Percentiles rank a stretch among this genome's conserved stretches.
These are phyloP conservation scores for Gallinago media DNA, from an alignment of 2,113 vertebrate genomes.

Conservation along the genomic window DNA sequence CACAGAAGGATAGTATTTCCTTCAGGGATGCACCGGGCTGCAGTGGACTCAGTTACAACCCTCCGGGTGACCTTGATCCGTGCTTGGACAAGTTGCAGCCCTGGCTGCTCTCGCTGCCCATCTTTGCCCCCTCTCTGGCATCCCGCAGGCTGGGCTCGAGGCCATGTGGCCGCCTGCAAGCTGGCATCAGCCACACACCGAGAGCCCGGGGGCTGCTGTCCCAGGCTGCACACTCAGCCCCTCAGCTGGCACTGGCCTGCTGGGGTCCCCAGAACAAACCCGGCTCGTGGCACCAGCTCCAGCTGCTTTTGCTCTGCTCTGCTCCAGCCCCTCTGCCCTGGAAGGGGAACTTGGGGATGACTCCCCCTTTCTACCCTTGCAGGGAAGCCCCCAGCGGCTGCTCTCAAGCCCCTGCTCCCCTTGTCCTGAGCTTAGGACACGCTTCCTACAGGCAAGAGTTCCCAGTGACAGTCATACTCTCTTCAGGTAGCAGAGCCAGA, in stretches of 20 bases:
- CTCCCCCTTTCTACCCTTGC: background rate
- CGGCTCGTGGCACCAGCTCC: fast-evolving
- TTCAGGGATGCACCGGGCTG: background rate
- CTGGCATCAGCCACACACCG: background rate
- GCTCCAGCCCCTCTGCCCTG: background rate
- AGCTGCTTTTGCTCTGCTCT: background rate
- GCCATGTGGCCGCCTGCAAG: background rate
- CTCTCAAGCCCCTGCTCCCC: background rate
- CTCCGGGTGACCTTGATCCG: background rate
- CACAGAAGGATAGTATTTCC: too few species aligned
- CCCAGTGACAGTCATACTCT: fast-evolving
- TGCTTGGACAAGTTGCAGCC: background rate
- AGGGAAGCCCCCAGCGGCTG: background rate
- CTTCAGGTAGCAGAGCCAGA: conserved; percentile 91
- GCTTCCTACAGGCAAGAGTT: fast-evolving
- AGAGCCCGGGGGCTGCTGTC: background rate
- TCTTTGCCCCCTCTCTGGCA: background rate
- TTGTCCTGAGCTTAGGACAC: background rate
- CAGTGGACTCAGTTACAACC: fast-evolving
- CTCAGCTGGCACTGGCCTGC: fast-evolving
- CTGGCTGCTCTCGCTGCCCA: background rate
- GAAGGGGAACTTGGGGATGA: fast-evolving
- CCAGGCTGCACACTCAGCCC: background rate
- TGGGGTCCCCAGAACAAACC: too few species aligned
- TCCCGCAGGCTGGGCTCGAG: background rate